Base-by-base conservation (phyloP, 2,888 invertebrate genomes). In the Odontocerum albicorne region DNA sequence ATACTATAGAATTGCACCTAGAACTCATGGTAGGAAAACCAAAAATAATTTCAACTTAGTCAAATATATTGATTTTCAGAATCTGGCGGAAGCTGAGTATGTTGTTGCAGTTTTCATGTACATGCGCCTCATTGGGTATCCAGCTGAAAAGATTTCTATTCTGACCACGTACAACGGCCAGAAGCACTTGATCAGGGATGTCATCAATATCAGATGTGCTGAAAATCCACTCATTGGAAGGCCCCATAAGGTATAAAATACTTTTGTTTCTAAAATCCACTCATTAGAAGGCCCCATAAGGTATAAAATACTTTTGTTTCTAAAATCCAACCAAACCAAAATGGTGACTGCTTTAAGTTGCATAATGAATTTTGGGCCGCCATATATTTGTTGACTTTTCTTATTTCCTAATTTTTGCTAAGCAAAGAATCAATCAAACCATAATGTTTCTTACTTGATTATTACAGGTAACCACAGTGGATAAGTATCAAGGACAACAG, bases 401-500 rank as follows among this genome's bases (percentile, higher is more conserved):
- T n/a, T n/a, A n/a, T n/a, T n/a, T n/a, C n/a, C n/a, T n/a, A n/a
- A n/a, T n/a, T n/a, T n/a, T n/a, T n/a, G n/a, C n/a, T n/a, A n/a
- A n/a, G n/a, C n/a, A n/a, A n/a, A n/a, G n/a, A n/a, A n/a, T n/a
- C n/a, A n/a, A n/a, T n/a, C n/a, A n/a, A n/a, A n/a, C n/a, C n/a
- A 15, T 45, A 36, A 44, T 22, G 35, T 19, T n/a, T n/a, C n/a
- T n/a, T n/a, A n/a, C n/a, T n/a, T n/a, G n/a, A n/a, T n/a, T 49
- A 16, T 63, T 62, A 4, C 63, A 85, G 85, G 86, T 92, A 19
- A 91, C 92, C 0, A 99, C 99, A 0, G 99, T 99, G 13, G 99
- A 99, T 76, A 97, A 98, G 70, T 99, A 96, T 72, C 99, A 99
- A 70, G 99, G 99, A 53, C 99, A 99, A 68, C 99, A 99, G 74